Percentiles rank a stretch among this genome's conserved stretches.
These are phyloP conservation scores for Carassius gibelio DNA, from an alignment of 2,113 vertebrate species.

Conservation along the genomic window DNA sequence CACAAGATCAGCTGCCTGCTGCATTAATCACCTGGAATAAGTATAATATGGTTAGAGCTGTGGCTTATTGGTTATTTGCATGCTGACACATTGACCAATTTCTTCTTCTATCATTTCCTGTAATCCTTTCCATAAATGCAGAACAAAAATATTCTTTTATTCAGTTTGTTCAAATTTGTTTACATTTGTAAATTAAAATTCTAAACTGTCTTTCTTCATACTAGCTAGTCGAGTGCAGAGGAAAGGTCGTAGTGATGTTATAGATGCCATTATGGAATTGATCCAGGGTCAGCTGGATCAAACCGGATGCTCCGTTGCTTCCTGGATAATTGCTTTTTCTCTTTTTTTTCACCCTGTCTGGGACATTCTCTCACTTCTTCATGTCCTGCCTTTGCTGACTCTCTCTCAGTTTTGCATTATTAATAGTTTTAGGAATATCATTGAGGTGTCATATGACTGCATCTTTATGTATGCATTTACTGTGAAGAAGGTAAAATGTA, in stretches of 20 bases:
- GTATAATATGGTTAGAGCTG: background rate
- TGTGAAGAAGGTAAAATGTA: background rate
- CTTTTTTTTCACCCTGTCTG: background rate
- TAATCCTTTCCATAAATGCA: background rate
- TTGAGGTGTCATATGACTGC: background rate
- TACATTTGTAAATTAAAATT: background rate
- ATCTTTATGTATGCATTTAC: background rate
- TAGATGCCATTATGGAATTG: background rate
- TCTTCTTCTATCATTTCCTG: background rate
- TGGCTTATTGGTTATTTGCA: background rate
- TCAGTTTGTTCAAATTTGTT: background rate
- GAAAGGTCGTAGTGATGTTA: background rate
- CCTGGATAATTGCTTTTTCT: slow-evolving; percentile 3
- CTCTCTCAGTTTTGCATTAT: background rate
- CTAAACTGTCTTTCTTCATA: background rate
- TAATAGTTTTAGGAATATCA: background rate
- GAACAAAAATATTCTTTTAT: background rate
- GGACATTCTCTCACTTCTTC: background rate
- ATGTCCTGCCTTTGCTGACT: background rate
- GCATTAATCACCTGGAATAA: slow-evolving; percentile 20
- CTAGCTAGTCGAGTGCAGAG: background rate
- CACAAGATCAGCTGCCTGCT: background rate
- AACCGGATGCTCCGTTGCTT: background rate
- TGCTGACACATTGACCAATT: background rate
- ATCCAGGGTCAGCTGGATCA: background rate